Evolutionary conservation across 2,797 vertebrate genomes (phyloP), one percentile per base, ranked within the genome.

Genomic region (Sylvilagus floridanus): DNA sequence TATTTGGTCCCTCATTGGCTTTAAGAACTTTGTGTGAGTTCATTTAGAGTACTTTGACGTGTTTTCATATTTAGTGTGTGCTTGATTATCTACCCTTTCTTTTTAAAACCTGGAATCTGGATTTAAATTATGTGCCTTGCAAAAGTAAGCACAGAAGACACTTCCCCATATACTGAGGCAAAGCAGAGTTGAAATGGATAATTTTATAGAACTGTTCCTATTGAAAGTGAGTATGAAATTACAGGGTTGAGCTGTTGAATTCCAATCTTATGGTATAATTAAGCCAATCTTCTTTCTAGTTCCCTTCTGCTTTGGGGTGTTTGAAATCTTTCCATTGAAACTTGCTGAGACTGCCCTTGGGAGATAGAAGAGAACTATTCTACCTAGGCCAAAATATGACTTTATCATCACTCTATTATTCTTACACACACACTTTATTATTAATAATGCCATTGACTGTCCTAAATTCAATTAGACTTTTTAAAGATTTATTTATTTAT

Each of bases 371-470:
- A 79, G 54, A 90, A 68, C n/a, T 92, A 96, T 97, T 96, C 91
- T 96, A 79, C 97, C 95, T 96, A 92, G 90, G 78, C 94, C 91
- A 93, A 90, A 97, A 16, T 0, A 88, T 96, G 95, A 93, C 94
- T 97, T 97, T 97, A 96, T 96, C 95, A 96, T 93, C 77, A 93
- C 82, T 95, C 35, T 86, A 91, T 97, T 97, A 84, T 96, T 77
- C 71, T 94, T 83, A 94, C 65, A 91, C 87, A 92, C 42, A 42
- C 42, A 88, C 85, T 97, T 97, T 97, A 97, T 76, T 71, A 95
- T 97, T 97, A 96, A 86, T 94, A 96, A 94, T 90, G 93, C 65
- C 88, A 60, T 93, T 96, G 93, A 96, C 97, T 97, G 89, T 96
- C 95, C 96, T 96, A 97, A 4, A 0, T 96, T 94, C 42, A 30